Evolutionary conservation across 2,113 vertebrate species (phyloP), one percentile per base, ranked within the genome.

Genomic region (Eupsittula cactorum): DNA sequence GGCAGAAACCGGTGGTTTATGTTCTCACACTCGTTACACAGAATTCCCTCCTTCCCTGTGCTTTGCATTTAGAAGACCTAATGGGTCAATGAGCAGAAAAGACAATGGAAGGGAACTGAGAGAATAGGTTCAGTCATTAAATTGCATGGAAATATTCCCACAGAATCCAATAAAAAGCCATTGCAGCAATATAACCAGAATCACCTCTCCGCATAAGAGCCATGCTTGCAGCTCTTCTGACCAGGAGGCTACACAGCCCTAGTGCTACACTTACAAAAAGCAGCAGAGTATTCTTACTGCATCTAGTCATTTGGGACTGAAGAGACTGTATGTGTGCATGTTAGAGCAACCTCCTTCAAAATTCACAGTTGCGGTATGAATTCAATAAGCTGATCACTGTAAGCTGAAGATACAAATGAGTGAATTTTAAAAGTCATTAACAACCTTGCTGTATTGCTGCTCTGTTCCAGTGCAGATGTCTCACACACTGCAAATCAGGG

Each of bases 11-110:
- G 23, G 35, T 31, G 29, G 64, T 68, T 95, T 92, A 79, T 42
- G 65, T 95, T 95, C 95, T 96, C 94, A 95, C 93, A 94, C 73
- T 94, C 3, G 0, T 83, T 77, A 94, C 55, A 83, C 71, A 93
- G 75, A 95, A 95, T 81, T 52, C 53, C 20, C 67, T 88, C 90
- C 60, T 90, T 94, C 64, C 69, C 55, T 47, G 39, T 57, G 70
- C 65, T 95, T 50, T 92, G 85, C 85, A 89, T 89, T 92, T 92
- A 62, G 37, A 44, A 80, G 44, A 92, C 49, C 63, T 41, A 95
- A 88, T 0, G n/a, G 86, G 84, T 91, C 87, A 95, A 60, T 27
- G 75, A 95, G 46, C 88, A 94, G 71, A 93, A 73, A 92, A 86
- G 33, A 95, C 93, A 94, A 92, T 59, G 63, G 82, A 92, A 91